phyloP scores from a whole-genome alignment of 2,888 invertebrate species.

The Leptodirus hochenwartii region DNA sequence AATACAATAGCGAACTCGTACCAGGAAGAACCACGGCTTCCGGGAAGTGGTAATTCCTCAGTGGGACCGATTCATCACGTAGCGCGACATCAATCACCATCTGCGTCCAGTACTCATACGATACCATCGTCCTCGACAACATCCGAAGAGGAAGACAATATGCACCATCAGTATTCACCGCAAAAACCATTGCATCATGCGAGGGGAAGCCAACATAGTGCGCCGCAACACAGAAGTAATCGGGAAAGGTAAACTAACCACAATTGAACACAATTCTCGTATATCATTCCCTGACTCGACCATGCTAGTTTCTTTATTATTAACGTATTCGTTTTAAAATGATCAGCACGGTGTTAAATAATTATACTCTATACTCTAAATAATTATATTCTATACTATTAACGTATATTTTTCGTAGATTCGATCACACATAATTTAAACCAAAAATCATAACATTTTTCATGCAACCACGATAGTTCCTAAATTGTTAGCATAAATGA shows the following conservation, averaged over 20 bases:
- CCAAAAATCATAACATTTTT: too few relatives aligned
- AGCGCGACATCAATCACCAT: conserved; percentile 1
- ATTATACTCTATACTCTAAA: too few relatives aligned
- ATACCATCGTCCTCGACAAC: conserved; percentile 8
- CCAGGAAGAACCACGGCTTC: conserved; percentile 17
- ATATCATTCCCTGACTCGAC: too few relatives aligned
- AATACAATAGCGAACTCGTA: conserved; percentile 25
- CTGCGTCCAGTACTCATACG: background rate
- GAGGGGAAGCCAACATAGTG: conserved; percentile 1
- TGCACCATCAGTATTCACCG: conserved; percentile 2
- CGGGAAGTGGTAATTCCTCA: too few relatives aligned
- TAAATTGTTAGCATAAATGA: too few relatives aligned
- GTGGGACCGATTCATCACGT: conserved; percentile 5
- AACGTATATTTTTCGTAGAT: too few relatives aligned
- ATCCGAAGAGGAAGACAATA: conserved; percentile 10
- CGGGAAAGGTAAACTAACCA: conserved; percentile 3
- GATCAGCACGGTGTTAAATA: too few relatives aligned
- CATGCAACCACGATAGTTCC: too few relatives aligned
- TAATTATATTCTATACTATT: too few relatives aligned
- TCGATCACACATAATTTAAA: too few relatives aligned
- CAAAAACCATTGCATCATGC: conserved; percentile 5
- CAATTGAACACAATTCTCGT: conserved; percentile 7
- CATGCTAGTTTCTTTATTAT: too few relatives aligned
- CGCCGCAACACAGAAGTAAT: conserved; percentile 3
- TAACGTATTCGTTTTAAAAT: too few relatives aligned